A percentile compares a stretch with the other conserved stretches of the same genome.
Conservation (phyloP, 53 echinoderm and acorn worm genomes). For the Actinopyga echinites region DNA sequence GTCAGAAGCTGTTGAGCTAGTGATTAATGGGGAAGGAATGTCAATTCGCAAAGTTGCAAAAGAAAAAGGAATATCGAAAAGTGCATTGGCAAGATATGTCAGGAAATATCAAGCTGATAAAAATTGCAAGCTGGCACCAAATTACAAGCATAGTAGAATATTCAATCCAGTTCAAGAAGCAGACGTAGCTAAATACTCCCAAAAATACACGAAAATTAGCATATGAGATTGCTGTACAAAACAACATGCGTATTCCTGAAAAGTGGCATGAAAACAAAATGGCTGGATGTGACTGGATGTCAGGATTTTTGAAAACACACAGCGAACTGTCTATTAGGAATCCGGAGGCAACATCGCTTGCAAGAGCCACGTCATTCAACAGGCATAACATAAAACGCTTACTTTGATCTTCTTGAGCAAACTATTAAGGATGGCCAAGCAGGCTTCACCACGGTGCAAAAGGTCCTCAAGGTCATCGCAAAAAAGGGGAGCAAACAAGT, state of each 20-base stretch:
- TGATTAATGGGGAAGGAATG: not conserved
- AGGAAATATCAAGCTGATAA: too few species aligned
- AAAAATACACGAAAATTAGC: too few species aligned
- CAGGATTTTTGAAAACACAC: too few species aligned
- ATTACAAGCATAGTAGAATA: too few species aligned
- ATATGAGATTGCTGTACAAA: not conserved
- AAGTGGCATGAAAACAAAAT: slow-evolving; percentile 13
- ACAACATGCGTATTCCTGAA: not conserved
- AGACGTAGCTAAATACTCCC: too few species aligned
- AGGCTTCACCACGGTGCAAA: slow-evolving; percentile 48
- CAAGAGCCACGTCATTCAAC: slow-evolving; percentile 32
- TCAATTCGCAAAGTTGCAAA: not conserved
- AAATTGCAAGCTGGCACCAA: too few species aligned
- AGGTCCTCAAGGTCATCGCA: slow-evolving; percentile 23
- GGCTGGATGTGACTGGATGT: slow-evolving; percentile 34
- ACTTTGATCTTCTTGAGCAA: slow-evolving; percentile 18
- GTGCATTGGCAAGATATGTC: too few species aligned
- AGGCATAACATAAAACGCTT: slow-evolving; percentile 30
- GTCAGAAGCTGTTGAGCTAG: not conserved
- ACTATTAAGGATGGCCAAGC: slow-evolving; percentile 1
- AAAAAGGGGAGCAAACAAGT: slow-evolving; percentile 42
- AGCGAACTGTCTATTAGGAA: slow-evolving; percentile 18
- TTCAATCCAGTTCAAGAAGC: too few species aligned
- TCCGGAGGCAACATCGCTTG: slow-evolving; percentile 28
- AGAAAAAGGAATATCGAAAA: not conserved